A percentile compares a stretch with the other conserved stretches of the same genome.
phyloP scores from a whole-genome alignment of 2,797 vertebrate genomes.

The Coilia nasus region DNA sequence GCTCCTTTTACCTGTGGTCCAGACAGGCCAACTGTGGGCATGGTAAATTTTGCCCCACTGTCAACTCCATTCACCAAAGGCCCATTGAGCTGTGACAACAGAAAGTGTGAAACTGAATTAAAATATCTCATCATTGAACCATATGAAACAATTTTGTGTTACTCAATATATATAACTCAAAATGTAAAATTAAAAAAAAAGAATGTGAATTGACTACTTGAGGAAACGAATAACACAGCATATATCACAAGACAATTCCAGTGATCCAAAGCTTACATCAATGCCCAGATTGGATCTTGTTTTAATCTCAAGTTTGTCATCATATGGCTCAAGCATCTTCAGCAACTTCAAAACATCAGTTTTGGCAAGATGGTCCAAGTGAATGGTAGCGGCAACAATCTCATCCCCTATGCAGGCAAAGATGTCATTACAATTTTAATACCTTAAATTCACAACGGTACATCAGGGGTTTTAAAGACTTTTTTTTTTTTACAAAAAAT shows the following conservation, averaged over 20 bases:
- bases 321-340: constrained; percentile 72
- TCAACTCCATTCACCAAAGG: constrained; percentile 6
- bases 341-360: constrained; percentile 69
- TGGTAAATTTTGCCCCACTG: constrained; percentile 45
- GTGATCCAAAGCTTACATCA: constrained; percentile 26
- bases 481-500: too few relatives aligned
- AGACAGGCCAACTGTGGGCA: constrained; percentile 58
- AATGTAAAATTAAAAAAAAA: not conserved
- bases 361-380: constrained; percentile 72
- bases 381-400: constrained; percentile 76
- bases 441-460: too few relatives aligned
- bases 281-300: constrained; percentile 66
- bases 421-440: too few relatives aligned
- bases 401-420: constrained; percentile 65
- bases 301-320: constrained; percentile 72
- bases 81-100: not conserved
- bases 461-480: too few relatives aligned
- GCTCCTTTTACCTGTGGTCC: constrained; percentile 62
- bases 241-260: constrained; percentile 50
- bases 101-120: not conserved
- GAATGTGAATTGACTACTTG: not conserved
- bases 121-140: not conserved
- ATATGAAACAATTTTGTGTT: not conserved
- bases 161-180: too few relatives aligned
- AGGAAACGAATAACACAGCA: not conserved